Evolutionary conservation across 2,888 invertebrate species (phyloP).

Genomic region (Clistopyga incitator): DNA sequence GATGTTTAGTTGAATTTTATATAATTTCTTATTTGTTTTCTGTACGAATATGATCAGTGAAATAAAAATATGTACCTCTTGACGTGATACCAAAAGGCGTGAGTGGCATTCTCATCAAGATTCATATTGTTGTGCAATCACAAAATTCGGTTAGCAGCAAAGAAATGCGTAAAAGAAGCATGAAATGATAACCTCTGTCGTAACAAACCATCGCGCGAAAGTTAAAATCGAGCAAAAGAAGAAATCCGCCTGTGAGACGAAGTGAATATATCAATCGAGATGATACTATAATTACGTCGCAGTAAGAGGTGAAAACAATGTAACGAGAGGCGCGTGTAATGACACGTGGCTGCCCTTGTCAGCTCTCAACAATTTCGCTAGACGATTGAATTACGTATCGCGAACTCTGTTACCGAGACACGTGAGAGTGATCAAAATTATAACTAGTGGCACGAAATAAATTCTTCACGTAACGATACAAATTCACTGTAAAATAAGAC

Average conservation of each 20-base stretch:
- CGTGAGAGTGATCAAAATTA: not conserved
- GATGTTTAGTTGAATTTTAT: no score
- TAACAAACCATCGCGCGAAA: not conserved
- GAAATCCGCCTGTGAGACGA: not conserved
- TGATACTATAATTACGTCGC: not conserved
- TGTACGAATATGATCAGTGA: no score
- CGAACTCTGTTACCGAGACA: not conserved
- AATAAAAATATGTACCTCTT: no score
- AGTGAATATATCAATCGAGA: not conserved
- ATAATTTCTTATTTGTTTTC: no score
- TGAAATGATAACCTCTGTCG: not conserved
- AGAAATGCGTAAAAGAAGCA: not conserved
- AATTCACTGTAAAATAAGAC: no score
- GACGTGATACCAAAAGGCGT: no score
- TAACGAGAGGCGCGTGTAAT: constrained; percentile 1
- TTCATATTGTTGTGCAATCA: not conserved
- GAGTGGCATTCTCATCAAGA: not conserved
- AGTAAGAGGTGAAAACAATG: not conserved
- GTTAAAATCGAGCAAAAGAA: not conserved
- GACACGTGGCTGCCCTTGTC: constrained; percentile 33
- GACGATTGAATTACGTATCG: constrained; percentile 41
- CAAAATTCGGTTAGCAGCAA: not conserved
- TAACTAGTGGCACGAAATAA: not conserved
- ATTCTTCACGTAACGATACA: not conserved
- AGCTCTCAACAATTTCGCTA: constrained; percentile 17